phyloP scores from a whole-genome alignment of 35 echinoderm and acorn worm genomes.

The Holothuria glaberrima region DNA sequence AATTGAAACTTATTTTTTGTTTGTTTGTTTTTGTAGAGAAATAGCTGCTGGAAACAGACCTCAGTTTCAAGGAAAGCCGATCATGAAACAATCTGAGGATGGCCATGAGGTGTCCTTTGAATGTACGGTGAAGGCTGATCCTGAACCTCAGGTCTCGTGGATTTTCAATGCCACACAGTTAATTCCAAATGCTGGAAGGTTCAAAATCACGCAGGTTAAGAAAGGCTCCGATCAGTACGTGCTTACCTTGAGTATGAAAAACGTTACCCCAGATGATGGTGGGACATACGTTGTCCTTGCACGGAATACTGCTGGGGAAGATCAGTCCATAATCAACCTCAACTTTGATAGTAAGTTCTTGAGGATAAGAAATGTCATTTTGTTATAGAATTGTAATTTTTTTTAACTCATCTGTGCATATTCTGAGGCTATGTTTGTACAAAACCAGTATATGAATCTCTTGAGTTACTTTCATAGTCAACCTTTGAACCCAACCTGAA shows the following conservation, averaged over 20 bases:
- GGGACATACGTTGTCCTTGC: conserved; percentile 79
- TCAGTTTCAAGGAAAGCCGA: conserved; percentile 76
- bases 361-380: too few relatives aligned
- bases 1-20: not conserved
- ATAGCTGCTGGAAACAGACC: conserved; percentile 51
- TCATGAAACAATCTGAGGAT: conserved; percentile 87
- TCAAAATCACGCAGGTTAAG: conserved; percentile 58
- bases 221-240: conserved; percentile 65
- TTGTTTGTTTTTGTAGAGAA: not conserved
- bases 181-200: conserved; percentile 79
- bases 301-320: conserved; percentile 63
- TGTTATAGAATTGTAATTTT: too few relatives aligned
- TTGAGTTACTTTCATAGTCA: too few relatives aligned
- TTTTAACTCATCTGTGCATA: too few relatives aligned
- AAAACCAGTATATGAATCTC: too few relatives aligned
- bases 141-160: conserved; percentile 79
- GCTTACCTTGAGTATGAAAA: conserved; percentile 71
- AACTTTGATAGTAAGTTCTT: conserved; percentile 94
- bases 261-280: conserved; percentile 86
- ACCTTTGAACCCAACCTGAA: too few relatives aligned
- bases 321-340: conserved; percentile 85
- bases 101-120: conserved; percentile 82
- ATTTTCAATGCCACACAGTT: conserved; percentile 53
- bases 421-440: too few relatives aligned
- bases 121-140: conserved; percentile 61